Conservation (phyloP, 2,888 invertebrate species). For the Euzophera pinguis region DNA sequence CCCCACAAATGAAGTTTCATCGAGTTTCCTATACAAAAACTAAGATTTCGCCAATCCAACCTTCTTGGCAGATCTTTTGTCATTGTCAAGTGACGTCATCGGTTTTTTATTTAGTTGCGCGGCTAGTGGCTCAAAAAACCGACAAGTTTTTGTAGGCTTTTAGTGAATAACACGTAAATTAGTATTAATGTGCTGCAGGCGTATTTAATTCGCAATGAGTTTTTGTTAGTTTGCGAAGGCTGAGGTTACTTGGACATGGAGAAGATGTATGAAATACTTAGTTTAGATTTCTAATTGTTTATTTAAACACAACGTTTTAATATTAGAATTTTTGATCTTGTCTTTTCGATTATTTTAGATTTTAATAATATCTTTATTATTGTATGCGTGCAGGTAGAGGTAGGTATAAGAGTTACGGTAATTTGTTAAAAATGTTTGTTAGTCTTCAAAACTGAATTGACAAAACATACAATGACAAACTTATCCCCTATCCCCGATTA, state of each 20-base stretch:
- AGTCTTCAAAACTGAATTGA: no score
- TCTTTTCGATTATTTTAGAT: no score
- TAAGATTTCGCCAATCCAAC: constrained; percentile 11
- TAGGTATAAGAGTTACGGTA: no score
- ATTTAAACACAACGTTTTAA: no score
- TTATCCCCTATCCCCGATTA: no score
- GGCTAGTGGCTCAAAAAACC: constrained; percentile 10
- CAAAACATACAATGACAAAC: no score
- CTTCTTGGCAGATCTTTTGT: constrained; percentile 20
- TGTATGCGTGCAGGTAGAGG: no score
- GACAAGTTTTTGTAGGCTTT: constrained; percentile 4
- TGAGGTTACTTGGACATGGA: neutral
- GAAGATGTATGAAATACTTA: no score
- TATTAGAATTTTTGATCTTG: no score
- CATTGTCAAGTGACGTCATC: constrained; percentile 23
- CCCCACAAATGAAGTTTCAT: neutral
- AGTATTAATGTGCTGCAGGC: constrained; percentile 7
- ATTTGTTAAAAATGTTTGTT: no score
- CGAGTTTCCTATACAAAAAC: neutral
- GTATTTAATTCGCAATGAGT: neutral
- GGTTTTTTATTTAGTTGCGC: constrained; percentile 4
- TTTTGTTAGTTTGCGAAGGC: neutral
- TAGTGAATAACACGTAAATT: constrained; percentile 10
- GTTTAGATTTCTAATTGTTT: no score
- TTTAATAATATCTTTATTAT: no score